phyloP scores from a whole-genome alignment of 2,113 vertebrate species.

The Neogobius melanostomus region DNA sequence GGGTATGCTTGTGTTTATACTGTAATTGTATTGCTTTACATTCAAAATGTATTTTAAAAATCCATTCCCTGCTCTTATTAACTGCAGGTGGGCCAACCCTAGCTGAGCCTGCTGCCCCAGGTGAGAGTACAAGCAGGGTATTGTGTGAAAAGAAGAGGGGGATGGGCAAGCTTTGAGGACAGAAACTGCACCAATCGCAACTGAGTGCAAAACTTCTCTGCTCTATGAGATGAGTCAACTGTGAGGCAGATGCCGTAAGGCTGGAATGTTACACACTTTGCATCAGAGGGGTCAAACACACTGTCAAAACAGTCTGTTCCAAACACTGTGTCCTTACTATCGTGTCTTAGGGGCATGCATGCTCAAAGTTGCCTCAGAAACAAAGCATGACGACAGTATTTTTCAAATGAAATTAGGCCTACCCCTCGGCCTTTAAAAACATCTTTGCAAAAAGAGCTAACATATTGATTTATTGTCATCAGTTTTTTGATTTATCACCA shows the following conservation, averaged over 20 bases:
- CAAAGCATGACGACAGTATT: background rate
- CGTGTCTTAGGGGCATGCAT: constrained; percentile 3
- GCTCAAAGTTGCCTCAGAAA: constrained; percentile 10
- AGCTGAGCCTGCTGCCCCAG: constrained; percentile 13
- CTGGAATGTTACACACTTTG: constrained; percentile 57
- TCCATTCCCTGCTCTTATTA: constrained; percentile 20
- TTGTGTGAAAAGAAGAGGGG: constrained; percentile 36
- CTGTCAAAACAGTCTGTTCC: constrained; percentile 65
- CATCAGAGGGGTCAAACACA: constrained; percentile 16
- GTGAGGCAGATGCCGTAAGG: constrained; percentile 53
- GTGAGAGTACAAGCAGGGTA: constrained; percentile 28
- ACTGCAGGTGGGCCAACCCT: background rate
- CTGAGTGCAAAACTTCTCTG: constrained; percentile 54
- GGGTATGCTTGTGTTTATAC: no score
- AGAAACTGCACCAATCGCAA: constrained; percentile 52
- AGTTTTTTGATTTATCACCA: no score
- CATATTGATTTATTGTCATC: no score
- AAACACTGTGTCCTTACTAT: constrained; percentile 60
- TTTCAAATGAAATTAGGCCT: background rate
- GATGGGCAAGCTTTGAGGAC: constrained; percentile 27
- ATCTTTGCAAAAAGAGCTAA: no score
- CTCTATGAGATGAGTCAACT: constrained; percentile 73
- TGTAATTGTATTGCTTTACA: no score
- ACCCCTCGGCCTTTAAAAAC: no score
- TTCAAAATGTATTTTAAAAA: background rate